Base-by-base conservation (phyloP, 2,888 invertebrate species). In the Sphaerophoria rueppellii region DNA sequence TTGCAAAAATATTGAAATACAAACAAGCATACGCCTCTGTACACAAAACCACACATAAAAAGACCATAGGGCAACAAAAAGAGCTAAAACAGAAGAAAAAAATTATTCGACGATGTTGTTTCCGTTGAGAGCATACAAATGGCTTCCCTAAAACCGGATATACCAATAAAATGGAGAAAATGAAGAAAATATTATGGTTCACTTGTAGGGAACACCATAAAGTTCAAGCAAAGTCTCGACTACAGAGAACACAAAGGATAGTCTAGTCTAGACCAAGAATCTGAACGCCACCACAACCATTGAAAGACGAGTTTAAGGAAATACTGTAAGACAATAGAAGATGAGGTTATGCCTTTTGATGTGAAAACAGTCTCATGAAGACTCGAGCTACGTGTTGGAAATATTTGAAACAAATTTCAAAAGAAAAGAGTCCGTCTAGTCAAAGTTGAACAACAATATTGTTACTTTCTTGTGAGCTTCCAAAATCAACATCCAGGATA, bases 111-210 rank as follows among this genome's bases (percentile, higher is more conserved):
- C 75, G 79, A 83, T 79, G 83, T 83, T 83, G n/a, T 24, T 24
- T 24, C 75, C 75, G 75, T 79, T 83, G 83, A 83, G 83, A 79
- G 83, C 83, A 83, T 83, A 83, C 83, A 83, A 83, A 83, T 83
- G 67, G 79, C 83, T 83, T 83, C 83, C 83, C 79, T 79, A 75
- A 72, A 83, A 83, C 83, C 78, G 83, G 83, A 79, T 83, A 75
- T 75, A 79, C 71, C 50, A 46, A 83, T 79, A 80, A 80, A 83
- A 83, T 79, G 67, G 55, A 50, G 75, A 80, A 75, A 83, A 83
- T 67, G 71, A 79, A 79, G 71, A 75, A 79, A 83, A 79, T 72
- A 65, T 75, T 67, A 72, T 24, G 72, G 72, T 76, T 61, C 71
- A 61, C 72, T 77, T 76, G 77, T 72, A 80, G 43, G 3, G 12